Base-by-base conservation (phyloP, 1,140 invertebrate species). In the Drosophila pruinosa region DNA sequence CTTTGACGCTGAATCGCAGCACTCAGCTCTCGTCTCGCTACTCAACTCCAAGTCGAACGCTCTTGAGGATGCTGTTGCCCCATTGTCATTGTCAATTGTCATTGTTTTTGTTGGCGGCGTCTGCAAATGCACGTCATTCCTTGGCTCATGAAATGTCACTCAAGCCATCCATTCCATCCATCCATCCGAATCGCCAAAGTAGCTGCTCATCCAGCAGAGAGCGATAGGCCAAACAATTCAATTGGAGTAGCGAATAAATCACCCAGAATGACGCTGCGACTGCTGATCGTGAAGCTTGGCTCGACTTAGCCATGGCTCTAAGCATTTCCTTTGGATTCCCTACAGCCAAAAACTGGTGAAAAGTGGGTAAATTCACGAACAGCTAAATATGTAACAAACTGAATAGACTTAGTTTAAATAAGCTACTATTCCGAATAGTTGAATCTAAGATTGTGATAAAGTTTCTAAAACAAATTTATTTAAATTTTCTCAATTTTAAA, bases 201-300 rank as follows among this genome's bases (percentile, higher is more conserved):
- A 24, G 58, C 31, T 41, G 41, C 59, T 75, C 63, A 54, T 64
- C 24, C 48, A 34, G 1, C 36, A 45, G 41, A 57, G 54, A 48
- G 56, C n/a, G 21, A 50, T 24, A 10, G 38, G 41, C 65, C 69
- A 89, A 89, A 89, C 86, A 89, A 89, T 89, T 89, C 86, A 89
- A 89, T 89, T 90, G 86, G 73, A 72, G 62, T 72, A 82, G 81
- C 81, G 79, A 89, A 89, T 89, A 89, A 89, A 89, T 89, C 86
- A 89, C 77, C 41, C 73, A 58, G 72, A 82, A 53, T 59, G 73
- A 68, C 57, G 77, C 69, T 58, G 6, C 22, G 26, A 31, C 36
- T 38, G 24, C 43, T 67, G 48, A 61, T 68, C 70, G 64, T 69
- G 62, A 72, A 72, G 54, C 53, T 34, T 52, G 14, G 8, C 3